Conservation (phyloP, 2,113 vertebrate genomes). For the Cacatua alba region DNA sequence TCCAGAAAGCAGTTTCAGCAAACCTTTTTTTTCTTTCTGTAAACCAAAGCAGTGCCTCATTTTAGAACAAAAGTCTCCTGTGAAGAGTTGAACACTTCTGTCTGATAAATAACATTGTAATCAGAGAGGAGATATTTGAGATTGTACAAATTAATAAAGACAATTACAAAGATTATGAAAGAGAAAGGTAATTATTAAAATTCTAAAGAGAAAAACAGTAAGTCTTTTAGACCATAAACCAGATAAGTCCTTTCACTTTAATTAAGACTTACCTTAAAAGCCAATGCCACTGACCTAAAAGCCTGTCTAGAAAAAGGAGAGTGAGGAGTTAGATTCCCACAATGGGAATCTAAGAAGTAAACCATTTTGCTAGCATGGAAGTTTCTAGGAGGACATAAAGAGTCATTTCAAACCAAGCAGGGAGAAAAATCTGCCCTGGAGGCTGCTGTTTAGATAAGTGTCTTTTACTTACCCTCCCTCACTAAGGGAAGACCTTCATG, state of each 20-base stretch:
- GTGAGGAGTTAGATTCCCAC: neutral
- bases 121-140: neutral
- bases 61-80: neutral
- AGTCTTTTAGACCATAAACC: neutral
- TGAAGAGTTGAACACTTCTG: neutral
- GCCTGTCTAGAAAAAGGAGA: neutral
- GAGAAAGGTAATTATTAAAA: neutral
- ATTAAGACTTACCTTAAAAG: neutral
- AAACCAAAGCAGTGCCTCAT: neutral
- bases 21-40: constrained; percentile 96
- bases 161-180: neutral
- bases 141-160: neutral
- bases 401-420: neutral
- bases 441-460: constrained; percentile 23
- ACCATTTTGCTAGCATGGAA: neutral
- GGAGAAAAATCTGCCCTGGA: constrained; percentile 11
- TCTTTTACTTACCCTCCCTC: constrained; percentile 24
- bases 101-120: rapidly evolving
- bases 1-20: constrained; percentile 91
- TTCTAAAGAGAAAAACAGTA: neutral
- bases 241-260: neutral
- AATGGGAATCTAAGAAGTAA: neutral
- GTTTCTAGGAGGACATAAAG: neutral
- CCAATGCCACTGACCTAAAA: neutral
- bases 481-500: neutral